Base-by-base conservation (phyloP, 1,140 invertebrate species). In the Pseudoatta argentina region DNA sequence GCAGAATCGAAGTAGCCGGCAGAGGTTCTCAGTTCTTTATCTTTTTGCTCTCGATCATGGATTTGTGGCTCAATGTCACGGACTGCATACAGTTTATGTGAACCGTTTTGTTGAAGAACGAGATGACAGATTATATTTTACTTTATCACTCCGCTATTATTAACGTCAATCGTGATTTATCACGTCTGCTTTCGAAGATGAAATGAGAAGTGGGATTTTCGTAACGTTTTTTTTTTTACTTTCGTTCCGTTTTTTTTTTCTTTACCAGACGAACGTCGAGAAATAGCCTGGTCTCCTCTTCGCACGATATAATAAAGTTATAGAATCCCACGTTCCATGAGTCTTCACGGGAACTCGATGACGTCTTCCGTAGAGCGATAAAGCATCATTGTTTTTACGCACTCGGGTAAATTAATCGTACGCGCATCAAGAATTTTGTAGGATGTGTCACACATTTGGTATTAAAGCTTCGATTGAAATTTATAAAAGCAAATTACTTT, bases 161-260 rank as follows among this genome's bases (percentile, higher is more conserved):
- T 55, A 85, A 18, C 12, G 7, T 24, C 24, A 24, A 73, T 1
- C 14, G 57, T 21, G 51, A 16, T 66, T 6, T 16, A 66, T 44
- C 39, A 67, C 14, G 18, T 53, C 24, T 55, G n/a, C 3, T 64
- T 63, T 71, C 39, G 57, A 83, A 48, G 64, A 75, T 57, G 66
- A 78, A 67, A 66, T 44, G 48, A 44, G 10, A 57, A 44, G 85
- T 61, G 83, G 82, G 87, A 92, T 89, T 87, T 93, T 90, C 82
- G 71, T 92, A 92, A 87, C 63, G 53, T 75, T 57, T 71, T 82
- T 27, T n/a, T 30, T 53, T 57, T 8, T 57, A 44, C 39, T 44
- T 10, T 44, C 39, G 39, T 10, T 44, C 8, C 8, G 39, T 10
- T 78, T 55, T 63, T 85, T 57, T 57, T n/a, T 76, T 72, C 71